These are phyloP conservation scores for Endotricha flammealis DNA, from an alignment of 2,888 invertebrate species.

Conservation along the genomic window DNA sequence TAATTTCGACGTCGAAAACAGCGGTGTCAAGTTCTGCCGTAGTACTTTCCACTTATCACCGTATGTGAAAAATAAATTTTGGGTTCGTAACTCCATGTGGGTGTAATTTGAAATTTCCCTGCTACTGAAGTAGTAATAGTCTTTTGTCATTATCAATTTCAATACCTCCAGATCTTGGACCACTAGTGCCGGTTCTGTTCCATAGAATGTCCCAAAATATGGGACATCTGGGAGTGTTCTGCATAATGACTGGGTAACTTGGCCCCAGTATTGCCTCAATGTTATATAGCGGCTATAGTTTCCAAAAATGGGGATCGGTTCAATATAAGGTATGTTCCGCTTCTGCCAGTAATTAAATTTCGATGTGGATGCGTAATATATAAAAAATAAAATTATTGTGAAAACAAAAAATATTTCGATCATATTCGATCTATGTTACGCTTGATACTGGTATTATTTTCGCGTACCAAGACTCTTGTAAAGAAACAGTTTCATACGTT, in stretches of 20 bases:
- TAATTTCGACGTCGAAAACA: slow-evolving; percentile 48
- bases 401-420: background rate
- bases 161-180: slow-evolving; percentile 27
- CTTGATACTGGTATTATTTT: too few relatives aligned
- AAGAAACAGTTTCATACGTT: too few relatives aligned
- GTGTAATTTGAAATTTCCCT: slow-evolving; percentile 26
- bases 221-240: slow-evolving; percentile 27
- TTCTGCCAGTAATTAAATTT: slow-evolving; percentile 31
- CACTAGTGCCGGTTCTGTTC: slow-evolving; percentile 23
- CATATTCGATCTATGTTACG: too few relatives aligned
- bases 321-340: slow-evolving; percentile 23
- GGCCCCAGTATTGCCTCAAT: slow-evolving; percentile 17
- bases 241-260: slow-evolving; percentile 23
- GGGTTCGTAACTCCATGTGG: slow-evolving; percentile 30
- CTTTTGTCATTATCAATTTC: slow-evolving; percentile 26
- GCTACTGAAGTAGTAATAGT: slow-evolving; percentile 31
- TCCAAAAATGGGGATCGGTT: slow-evolving; percentile 28
- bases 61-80: slow-evolving; percentile 36
- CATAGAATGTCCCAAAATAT: slow-evolving; percentile 30
- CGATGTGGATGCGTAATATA: slow-evolving; percentile 7
- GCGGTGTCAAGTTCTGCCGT: slow-evolving; percentile 46
- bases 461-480: too few relatives aligned
- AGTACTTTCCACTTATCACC: slow-evolving; percentile 53
- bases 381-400: background rate
- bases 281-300: slow-evolving; percentile 29